Evolutionary conservation across 2,113 vertebrate genomes (phyloP), one percentile per base, ranked within the genome.

Genomic region (Chionodraco myersi): DNA sequence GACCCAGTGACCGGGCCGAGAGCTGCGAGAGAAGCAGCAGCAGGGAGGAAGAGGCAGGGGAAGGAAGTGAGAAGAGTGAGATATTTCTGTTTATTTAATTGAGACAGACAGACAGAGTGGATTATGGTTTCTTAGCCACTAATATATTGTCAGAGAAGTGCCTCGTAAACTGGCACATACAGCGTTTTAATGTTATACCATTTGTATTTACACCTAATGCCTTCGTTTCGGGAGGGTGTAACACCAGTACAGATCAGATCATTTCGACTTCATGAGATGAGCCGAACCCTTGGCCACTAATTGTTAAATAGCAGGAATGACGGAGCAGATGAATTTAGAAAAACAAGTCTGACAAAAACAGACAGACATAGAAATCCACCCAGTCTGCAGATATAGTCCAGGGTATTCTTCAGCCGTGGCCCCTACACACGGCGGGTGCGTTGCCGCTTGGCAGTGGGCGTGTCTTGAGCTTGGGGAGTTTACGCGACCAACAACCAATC

Each of bases 1-100:
- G 76, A 88, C 87, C 83, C 79, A 75, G 72, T 85, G 81, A 86
- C 76, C 77, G 26, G 16, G 34, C 61, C 47, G 60, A 48, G 59
- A 66, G 64, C 63, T 60, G 74, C 48, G 69, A 51, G 58, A 44
- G 77, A 67, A 69, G 52, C 81, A 77, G 72, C 67, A 72, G 63
- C 54, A 9, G 77, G 41, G 34, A 82, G 64, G 30, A 72, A 45
- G 16, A 65, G 21, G 53, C 13, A 54, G 49, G 56, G 36, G 23
- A 52, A 73, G 36, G 59, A 75, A 47, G 53, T 45, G 30, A 63
- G 13, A 59, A 5, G 62, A 58, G 58, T 1, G 26, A 34, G 36
- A 61, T 72, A 34, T 51, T 61, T 77, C 14, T 72, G 71, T 56
- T 71, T 72, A 26, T 26, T 26, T 26, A 26, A 26, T 26, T 26